Conservation (phyloP, 2,113 vertebrate genomes). For the Lepus europaeus region DNA sequence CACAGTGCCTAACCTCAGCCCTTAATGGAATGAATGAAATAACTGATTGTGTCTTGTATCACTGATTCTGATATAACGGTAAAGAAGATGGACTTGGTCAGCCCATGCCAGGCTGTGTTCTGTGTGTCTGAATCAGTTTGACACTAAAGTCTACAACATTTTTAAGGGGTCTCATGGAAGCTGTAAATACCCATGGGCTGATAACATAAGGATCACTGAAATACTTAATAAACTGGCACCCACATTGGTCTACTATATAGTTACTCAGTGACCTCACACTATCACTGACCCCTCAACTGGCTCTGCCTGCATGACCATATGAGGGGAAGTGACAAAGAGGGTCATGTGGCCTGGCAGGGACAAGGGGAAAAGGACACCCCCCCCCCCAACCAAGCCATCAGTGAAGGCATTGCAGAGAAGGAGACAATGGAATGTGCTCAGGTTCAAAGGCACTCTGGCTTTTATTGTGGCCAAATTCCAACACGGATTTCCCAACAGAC, state of each 20-base stretch:
- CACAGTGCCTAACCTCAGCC: neutral
- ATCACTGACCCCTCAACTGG: neutral
- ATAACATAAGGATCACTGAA: neutral
- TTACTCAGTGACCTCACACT: neutral
- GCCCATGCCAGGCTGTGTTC: neutral
- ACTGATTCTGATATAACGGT: neutral
- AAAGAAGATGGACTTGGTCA: neutral
- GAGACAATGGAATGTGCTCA: neutral
- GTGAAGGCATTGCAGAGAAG: neutral
- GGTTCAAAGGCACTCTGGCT: neutral
- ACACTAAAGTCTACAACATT: neutral
- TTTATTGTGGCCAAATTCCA: neutral
- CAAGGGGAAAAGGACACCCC: too few species aligned
- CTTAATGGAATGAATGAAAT: neutral
- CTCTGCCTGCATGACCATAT: too few species aligned
- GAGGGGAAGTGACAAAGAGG: neutral
- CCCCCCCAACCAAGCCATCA: neutral
- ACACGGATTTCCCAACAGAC: slow-evolving; percentile 46
- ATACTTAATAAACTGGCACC: neutral
- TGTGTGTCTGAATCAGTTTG: neutral
- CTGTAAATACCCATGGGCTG: neutral
- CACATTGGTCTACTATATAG: neutral
- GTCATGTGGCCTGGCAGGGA: neutral
- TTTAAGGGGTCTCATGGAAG: neutral
- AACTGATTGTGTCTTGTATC: neutral